These are phyloP conservation scores for Ips typographus DNA, from an alignment of 1,140 invertebrate genomes.

Conservation along the genomic window DNA sequence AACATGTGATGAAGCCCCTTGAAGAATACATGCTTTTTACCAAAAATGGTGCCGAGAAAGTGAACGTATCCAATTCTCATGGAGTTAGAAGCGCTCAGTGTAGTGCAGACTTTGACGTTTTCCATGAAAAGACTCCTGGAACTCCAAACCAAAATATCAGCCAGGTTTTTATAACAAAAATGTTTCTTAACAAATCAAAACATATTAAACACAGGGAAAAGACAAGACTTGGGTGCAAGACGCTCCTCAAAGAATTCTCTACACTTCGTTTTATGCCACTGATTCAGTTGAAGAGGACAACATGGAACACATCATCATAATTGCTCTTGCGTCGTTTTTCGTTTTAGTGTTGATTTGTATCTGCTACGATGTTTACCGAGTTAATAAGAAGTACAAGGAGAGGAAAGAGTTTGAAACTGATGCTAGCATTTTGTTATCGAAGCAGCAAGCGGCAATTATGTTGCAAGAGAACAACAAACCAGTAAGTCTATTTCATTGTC, in stretches of 20 bases:
- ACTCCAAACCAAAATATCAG: conserved; percentile 65
- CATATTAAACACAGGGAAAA: conserved; percentile 57
- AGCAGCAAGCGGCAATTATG: conserved; percentile 64
- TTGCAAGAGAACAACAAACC: conserved; percentile 44
- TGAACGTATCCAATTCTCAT: conserved; percentile 77
- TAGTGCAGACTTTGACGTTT: conserved; percentile 70
- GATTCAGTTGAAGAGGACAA: conserved; percentile 74
- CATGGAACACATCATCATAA: conserved; percentile 71
- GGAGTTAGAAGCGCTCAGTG: conserved; percentile 83
- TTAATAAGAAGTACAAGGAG: conserved; percentile 65
- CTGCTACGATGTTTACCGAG: conserved; percentile 65
- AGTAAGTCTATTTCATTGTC: conserved; percentile 12
- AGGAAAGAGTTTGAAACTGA: conserved; percentile 68
- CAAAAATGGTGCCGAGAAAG: conserved; percentile 75
- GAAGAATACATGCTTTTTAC: conserved; percentile 89
- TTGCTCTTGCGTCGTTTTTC: conserved; percentile 68
- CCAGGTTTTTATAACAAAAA: conserved; percentile 54
- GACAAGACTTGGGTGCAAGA: conserved; percentile 80
- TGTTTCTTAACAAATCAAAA: conserved; percentile 30
- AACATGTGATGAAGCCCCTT: conserved; percentile 76
- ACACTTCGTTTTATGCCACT: conserved; percentile 70
- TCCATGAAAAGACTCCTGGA: conserved; percentile 61
- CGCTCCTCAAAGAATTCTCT: conserved; percentile 70
- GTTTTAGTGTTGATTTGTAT: conserved; percentile 65
- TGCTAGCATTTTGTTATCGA: conserved; percentile 65